Percentiles rank a stretch among this genome's conserved stretches.
phyloP scores from a whole-genome alignment of 2,113 vertebrate genomes.

The Antechinus stuartii region DNA sequence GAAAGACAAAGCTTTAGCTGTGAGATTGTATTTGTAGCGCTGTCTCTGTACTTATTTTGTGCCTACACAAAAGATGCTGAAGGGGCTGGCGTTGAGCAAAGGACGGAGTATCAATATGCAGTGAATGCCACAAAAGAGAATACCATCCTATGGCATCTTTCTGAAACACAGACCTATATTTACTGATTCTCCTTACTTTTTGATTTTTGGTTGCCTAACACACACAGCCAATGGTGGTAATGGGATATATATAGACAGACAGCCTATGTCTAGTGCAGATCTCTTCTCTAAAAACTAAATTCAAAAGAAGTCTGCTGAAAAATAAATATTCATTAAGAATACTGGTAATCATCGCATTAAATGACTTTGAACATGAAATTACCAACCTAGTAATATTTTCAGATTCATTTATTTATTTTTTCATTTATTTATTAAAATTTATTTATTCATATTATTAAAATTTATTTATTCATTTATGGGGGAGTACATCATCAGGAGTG shows the following conservation, averaged over 20 bases:
- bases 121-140: slow-evolving; percentile 3
- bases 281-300: slow-evolving; percentile 13
- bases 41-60: slow-evolving; percentile 47
- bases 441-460: too few species aligned
- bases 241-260: not conserved
- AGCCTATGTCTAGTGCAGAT: not conserved
- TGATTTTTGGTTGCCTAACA: not conserved
- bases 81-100: slow-evolving; percentile 24
- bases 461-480: too few species aligned
- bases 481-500: not conserved
- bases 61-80: not conserved
- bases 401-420: not conserved
- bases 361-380: slow-evolving; percentile 10
- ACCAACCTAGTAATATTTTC: not conserved
- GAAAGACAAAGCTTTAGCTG: slow-evolving; percentile 67
- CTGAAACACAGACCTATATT: not conserved
- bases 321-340: slow-evolving; percentile 13
- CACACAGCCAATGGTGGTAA: not conserved
- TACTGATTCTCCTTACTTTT: not conserved
- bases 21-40: slow-evolving; percentile 6
- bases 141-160: not conserved
- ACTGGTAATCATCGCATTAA: not conserved
- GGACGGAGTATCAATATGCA: slow-evolving; percentile 30
- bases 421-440: too few species aligned
- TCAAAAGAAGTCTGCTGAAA: slow-evolving; percentile 9